A percentile compares a stretch with the other conserved stretches of the same genome.
These are phyloP conservation scores for Sebastes hopkinsi DNA, from an alignment of 2,797 vertebrate genomes.

Conservation along the genomic window DNA sequence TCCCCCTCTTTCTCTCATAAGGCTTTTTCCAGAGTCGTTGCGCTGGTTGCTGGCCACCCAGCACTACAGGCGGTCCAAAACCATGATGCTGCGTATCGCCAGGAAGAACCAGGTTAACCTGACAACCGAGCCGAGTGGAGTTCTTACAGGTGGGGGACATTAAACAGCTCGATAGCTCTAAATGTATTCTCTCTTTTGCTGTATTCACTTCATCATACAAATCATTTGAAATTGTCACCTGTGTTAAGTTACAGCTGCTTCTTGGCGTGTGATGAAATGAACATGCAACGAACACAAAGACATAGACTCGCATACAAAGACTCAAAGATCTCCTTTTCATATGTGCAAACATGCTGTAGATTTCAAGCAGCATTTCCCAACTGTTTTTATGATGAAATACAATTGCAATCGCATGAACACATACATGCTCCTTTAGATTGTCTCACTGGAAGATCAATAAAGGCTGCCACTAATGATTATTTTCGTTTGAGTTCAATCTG, in stretches of 20 bases:
- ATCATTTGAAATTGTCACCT: background rate
- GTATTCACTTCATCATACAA: background rate
- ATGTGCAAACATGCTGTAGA: background rate
- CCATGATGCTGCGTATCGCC: conserved; percentile 89
- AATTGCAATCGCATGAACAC: background rate
- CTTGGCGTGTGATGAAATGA: conserved; percentile 49
- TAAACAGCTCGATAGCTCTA: background rate
- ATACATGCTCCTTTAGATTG: background rate
- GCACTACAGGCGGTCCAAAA: conserved; percentile 91
- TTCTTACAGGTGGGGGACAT: conserved; percentile 86
- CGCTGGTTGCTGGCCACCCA: conserved; percentile 97
- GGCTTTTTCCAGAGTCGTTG: conserved; percentile 96
- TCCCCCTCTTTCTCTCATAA: conserved; percentile 55
- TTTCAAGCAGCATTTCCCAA: background rate
- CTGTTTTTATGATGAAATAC: conserved; percentile 43
- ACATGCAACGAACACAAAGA: conserved; percentile 25
- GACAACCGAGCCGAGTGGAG: conserved; percentile 85
- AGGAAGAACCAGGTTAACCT: conserved; percentile 88
- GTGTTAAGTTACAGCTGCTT: conserved; percentile 5
- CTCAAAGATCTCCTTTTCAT: background rate
- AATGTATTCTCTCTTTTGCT: background rate
- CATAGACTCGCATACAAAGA: background rate
- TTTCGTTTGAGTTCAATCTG: background rate
- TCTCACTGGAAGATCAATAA: background rate
- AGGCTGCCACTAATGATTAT: background rate